phyloP scores from a whole-genome alignment of 2,113 vertebrate species.

The Raja brachyura region DNA sequence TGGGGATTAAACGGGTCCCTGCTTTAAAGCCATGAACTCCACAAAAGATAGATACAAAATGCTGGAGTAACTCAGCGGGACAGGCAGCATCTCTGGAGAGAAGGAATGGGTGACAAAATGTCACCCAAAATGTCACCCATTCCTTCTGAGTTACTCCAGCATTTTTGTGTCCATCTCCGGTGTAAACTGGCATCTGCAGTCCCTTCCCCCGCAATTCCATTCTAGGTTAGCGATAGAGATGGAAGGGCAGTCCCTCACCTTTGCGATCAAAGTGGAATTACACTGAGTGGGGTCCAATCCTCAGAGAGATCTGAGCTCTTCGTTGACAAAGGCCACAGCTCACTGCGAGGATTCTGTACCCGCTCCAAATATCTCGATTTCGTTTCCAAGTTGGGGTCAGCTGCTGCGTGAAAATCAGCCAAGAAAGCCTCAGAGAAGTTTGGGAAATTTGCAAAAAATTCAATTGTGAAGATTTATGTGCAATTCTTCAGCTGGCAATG shows the following conservation, averaged over 20 bases:
- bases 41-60: too few relatives aligned
- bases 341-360: neutral
- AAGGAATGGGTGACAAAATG: too few relatives aligned
- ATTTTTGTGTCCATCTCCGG: too few relatives aligned
- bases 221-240: neutral
- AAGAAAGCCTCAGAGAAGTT: constrained; percentile 18
- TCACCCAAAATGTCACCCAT: too few relatives aligned
- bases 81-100: too few relatives aligned
- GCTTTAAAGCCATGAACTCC: too few relatives aligned
- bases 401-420: constrained; percentile 20
- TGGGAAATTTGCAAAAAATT: constrained; percentile 20
- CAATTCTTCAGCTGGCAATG: constrained; percentile 19
- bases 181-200: too few relatives aligned
- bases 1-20: too few relatives aligned
- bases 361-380: neutral
- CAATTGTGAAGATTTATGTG: constrained; percentile 25
- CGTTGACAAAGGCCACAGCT: neutral
- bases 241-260: neutral
- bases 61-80: too few relatives aligned
- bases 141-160: too few relatives aligned
- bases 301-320: neutral
- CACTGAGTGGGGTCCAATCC: neutral
- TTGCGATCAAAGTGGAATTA: neutral
- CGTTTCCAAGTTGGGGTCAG: constrained; percentile 17
- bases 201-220: neutral